A percentile compares a stretch with the other conserved stretches of the same genome.
These are phyloP conservation scores for Holacanthus passer DNA, from an alignment of 2,113 vertebrate species.

Conservation along the genomic window DNA sequence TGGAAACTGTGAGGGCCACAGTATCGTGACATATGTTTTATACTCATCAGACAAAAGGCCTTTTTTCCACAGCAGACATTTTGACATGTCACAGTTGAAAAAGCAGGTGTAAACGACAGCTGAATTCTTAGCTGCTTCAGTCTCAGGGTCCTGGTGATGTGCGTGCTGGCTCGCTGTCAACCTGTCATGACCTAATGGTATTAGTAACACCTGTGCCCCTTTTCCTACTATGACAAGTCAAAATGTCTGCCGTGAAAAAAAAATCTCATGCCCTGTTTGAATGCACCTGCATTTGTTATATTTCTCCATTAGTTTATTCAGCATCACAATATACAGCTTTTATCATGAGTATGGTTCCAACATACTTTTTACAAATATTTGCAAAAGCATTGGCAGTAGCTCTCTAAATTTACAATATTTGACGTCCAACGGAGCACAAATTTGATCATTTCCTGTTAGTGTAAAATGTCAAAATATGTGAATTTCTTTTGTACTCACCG, in stretches of 20 bases:
- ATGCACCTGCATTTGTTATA: neutral
- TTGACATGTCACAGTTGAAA: neutral
- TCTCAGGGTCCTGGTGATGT: neutral
- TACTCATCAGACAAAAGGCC: neutral
- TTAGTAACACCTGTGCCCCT: neutral
- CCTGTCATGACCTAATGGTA: neutral
- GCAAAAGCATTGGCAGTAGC: neutral
- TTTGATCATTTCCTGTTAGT: neutral
- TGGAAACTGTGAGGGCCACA: neutral
- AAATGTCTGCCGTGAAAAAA: conserved; percentile 1
- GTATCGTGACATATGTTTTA: neutral
- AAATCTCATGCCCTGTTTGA: neutral
- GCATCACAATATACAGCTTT: neutral
- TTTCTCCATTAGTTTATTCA: neutral
- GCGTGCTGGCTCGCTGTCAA: neutral
- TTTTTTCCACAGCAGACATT: neutral
- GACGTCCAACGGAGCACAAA: neutral
- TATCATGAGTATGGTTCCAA: neutral
- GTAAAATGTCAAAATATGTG: conserved; percentile 1
- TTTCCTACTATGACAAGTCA: neutral
- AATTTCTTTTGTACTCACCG: neutral
- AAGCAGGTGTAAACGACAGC: neutral
- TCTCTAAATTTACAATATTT: conserved; percentile 1
- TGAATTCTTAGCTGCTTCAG: neutral
- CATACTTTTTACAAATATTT: neutral